Percentiles rank a stretch among this genome's conserved stretches.
These are phyloP conservation scores for Choristoneura fumiferana DNA, from an alignment of 1,140 invertebrate species.

Conservation along the genomic window DNA sequence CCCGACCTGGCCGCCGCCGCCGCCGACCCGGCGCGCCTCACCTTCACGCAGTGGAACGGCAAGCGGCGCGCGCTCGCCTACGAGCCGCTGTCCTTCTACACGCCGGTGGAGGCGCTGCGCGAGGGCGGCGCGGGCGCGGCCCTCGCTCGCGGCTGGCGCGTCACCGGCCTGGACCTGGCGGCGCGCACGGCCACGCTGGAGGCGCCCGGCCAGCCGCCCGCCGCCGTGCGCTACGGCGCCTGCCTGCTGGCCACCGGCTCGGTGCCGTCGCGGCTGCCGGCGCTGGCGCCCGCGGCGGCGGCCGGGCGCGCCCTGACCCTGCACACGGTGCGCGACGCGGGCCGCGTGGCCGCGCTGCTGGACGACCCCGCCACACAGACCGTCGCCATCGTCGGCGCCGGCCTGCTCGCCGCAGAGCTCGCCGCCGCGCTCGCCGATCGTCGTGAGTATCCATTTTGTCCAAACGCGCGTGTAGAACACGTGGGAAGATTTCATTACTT, in stretches of 20 bases:
- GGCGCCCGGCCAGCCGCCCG: not conserved
- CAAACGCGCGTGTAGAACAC: no score
- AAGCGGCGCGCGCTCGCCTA: constrained; percentile 78
- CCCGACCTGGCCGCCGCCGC: constrained; percentile 39
- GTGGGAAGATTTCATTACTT: no score
- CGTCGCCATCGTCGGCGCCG: constrained; percentile 29
- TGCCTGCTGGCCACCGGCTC: constrained; percentile 18
- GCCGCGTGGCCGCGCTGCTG: not conserved
- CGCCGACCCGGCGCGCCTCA: constrained; percentile 78
- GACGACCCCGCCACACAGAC: not conserved
- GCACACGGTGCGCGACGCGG: constrained; percentile 18
- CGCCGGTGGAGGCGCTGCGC: constrained; percentile 29
- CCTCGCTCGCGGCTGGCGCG: constrained; percentile 34
- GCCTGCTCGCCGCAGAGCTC: constrained; percentile 49
- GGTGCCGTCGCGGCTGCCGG: constrained; percentile 7
- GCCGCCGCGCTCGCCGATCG: constrained; percentile 48
- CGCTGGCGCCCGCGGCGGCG: constrained; percentile 14
- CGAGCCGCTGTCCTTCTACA: constrained; percentile 42
- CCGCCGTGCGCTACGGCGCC: constrained; percentile 11
- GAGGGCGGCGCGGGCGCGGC: constrained; percentile 23
- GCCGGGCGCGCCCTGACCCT: constrained; percentile 20
- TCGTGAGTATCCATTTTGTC: constrained; percentile 21
- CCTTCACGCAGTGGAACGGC: constrained; percentile 95
- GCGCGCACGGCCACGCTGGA: not conserved
- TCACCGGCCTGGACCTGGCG: not conserved